Percentiles rank a stretch among this genome's conserved stretches.
Conservation (phyloP, 2,888 invertebrate species). For the Empis stercorea region DNA sequence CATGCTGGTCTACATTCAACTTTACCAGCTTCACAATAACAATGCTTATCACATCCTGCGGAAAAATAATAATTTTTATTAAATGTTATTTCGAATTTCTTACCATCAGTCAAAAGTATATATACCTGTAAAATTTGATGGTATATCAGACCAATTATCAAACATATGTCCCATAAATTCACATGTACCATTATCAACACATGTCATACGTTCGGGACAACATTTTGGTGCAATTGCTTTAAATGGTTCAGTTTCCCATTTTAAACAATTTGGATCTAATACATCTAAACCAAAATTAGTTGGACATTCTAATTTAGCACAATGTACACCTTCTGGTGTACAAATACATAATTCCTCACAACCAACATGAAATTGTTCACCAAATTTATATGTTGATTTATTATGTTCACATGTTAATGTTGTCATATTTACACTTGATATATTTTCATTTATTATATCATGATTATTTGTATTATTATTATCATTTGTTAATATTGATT, state of each 20-base stretch:
- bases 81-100: too few relatives aligned
- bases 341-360: constrained; percentile 72
- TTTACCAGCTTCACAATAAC: constrained; percentile 78
- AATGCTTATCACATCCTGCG: constrained; percentile 74
- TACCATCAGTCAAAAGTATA: constrained; percentile 5
- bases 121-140: constrained; percentile 52
- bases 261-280: constrained; percentile 67
- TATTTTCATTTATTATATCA: constrained; percentile 9
- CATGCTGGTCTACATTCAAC: constrained; percentile 75
- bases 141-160: constrained; percentile 70
- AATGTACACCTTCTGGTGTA: constrained; percentile 54
- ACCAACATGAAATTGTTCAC: constrained; percentile 69
- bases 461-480: constrained; percentile 16
- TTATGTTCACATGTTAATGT: constrained; percentile 25
- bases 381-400: constrained; percentile 33
- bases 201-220: constrained; percentile 65
- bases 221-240: constrained; percentile 62
- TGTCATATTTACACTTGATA: constrained; percentile 13
- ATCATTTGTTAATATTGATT: constrained; percentile 18
- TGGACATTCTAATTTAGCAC: constrained; percentile 69
- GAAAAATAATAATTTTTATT: too few relatives aligned
- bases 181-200: constrained; percentile 73
- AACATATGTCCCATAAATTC: constrained; percentile 49
- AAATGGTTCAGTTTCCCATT: constrained; percentile 75
- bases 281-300: constrained; percentile 76